phyloP scores from a whole-genome alignment of 2,888 invertebrate genomes.

The Trissolcus japonicus region DNA sequence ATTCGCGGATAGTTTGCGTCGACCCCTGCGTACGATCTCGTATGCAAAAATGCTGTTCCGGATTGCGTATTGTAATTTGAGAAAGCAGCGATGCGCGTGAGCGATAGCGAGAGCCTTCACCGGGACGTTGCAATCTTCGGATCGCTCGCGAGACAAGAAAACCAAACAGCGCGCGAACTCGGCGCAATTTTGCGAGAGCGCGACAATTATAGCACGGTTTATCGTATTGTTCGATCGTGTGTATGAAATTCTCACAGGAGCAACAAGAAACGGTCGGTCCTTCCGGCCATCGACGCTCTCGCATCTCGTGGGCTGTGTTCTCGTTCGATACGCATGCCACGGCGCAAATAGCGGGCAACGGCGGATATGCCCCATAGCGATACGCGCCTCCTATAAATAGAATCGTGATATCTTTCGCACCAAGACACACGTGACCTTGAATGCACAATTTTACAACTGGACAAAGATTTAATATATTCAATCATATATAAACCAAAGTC shows the following conservation, averaged over 20 bases:
- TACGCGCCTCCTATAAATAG: slow-evolving; percentile 52
- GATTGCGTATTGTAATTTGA: slow-evolving; percentile 43
- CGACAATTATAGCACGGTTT: slow-evolving; percentile 33
- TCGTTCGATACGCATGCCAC: slow-evolving; percentile 56
- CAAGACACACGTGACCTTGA: slow-evolving; percentile 43
- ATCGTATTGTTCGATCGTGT: slow-evolving; percentile 25
- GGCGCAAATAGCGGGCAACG: slow-evolving; percentile 57
- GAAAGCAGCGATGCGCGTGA: slow-evolving; percentile 42
- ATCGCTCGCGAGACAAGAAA: slow-evolving; percentile 6
- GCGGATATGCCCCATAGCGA: slow-evolving; percentile 48
- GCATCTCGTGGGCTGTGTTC: slow-evolving; percentile 37
- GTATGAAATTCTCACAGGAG: slow-evolving; percentile 29
- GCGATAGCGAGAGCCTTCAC: slow-evolving; percentile 16
- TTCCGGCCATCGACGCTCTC: slow-evolving; percentile 47
- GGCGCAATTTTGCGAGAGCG: slow-evolving; percentile 15
- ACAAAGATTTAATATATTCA: no score
- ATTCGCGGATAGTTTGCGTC: not conserved
- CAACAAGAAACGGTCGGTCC: slow-evolving; percentile 21
- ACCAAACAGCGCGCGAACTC: slow-evolving; percentile 18
- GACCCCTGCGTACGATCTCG: slow-evolving; percentile 5
- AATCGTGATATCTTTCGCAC: slow-evolving; percentile 29
- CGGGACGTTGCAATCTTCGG: slow-evolving; percentile 17
- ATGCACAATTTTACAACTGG: not conserved
- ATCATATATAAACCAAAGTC: no score
- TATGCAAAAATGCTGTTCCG: slow-evolving; percentile 29